Evolutionary conservation across 2,888 invertebrate genomes (phyloP), one percentile per base, ranked within the genome.

Genomic region (Eupithecia pulchellata): DNA sequence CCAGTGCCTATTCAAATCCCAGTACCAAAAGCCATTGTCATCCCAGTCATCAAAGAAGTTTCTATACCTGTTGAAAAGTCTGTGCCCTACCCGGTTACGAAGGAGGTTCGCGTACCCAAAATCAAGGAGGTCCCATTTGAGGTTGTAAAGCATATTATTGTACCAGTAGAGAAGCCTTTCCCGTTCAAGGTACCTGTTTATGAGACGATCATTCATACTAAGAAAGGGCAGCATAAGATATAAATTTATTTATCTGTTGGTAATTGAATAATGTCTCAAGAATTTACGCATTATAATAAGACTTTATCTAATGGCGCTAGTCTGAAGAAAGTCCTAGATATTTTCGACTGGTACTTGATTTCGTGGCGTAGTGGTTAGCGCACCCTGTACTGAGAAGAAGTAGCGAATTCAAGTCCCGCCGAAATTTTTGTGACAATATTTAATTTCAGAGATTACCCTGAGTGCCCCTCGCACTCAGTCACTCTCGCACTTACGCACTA

Each of bases 111-210:
- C 39, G 95, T 96, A 36, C 96, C 96, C 0, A 95, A 95, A 69
- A 95, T 96, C 73, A 96, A 96, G 80, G 95, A 96, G 0, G 96
- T 96, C 4, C 96, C 96, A 1, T 96, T 96, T 29, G 95, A 95
- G 68, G 96, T 97, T 0, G 94, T 96, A 57, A 96, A 96, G 77
- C 96, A 96, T 80, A 88, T 96, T 14, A 95, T 96, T 5, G 96
- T 96, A n/a, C 95, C 95, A 0, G 96, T 96, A 0, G 95, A 96
- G 63, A 96, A 96, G 77, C 96, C 96, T 0, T 93, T 96, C 55
- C 96, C 96, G 0, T 96, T 96, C 74, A 96, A 96, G 82, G 96
- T 96, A 34, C 96, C 96, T 0, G 96, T 96, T 3, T 96, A 96
- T 84, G 96, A 96, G 88, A 96, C 96, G 55, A 95, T 97, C 71